Evolutionary conservation across 2,113 vertebrate species (phyloP), one percentile per base, ranked within the genome.

Genomic region (human (Homo sapiens)): DNA sequence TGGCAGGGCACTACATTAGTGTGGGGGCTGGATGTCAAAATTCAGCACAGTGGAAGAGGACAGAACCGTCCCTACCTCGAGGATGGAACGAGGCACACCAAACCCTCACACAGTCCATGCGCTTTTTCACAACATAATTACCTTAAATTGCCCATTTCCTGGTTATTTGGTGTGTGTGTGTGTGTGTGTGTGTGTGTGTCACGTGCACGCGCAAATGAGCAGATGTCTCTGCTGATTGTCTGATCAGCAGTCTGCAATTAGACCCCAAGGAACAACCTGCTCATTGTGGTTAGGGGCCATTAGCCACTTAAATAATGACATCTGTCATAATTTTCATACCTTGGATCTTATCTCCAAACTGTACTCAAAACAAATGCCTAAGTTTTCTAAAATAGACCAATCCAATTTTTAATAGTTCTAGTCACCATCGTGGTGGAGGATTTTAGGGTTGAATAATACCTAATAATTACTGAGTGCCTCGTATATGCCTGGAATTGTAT

Each of bases 261-360:
- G 76, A 84, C 86, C 43, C 83, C 52, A n/a, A 89, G 59, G 73
- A 82, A 70, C 72, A 94, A 87, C 14, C 59, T 92, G 90, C 80
- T 89, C 52, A 0, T 35, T 86, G 93, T 0, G 93, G 78, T 96
- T 91, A 81, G 64, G 57, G 57, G 43, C 72, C 85, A 93, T 76
- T 86, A 91, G 59, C 82, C 79, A 55, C 92, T 94, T 76, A 90
- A 83, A 57, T 96, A 81, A 94, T 95, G 90, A n/a, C 55, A 94
- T 61, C 90, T 90, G 61, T 83, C 93, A 40, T 75, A 40, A 76
- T 93, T 84, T 96, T 87, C 76, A 84, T 64, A 76, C 40, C 72
- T 93, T 48, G n/a, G 93, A 73, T 94, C 76, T 97, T 94, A 94
- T 96, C 93, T 96, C 61, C 66, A 94, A 73, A 76, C 43, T 78